These are phyloP conservation scores for Pseudoips prasinana DNA, from an alignment of 2,888 invertebrate species.

Conservation along the genomic window DNA sequence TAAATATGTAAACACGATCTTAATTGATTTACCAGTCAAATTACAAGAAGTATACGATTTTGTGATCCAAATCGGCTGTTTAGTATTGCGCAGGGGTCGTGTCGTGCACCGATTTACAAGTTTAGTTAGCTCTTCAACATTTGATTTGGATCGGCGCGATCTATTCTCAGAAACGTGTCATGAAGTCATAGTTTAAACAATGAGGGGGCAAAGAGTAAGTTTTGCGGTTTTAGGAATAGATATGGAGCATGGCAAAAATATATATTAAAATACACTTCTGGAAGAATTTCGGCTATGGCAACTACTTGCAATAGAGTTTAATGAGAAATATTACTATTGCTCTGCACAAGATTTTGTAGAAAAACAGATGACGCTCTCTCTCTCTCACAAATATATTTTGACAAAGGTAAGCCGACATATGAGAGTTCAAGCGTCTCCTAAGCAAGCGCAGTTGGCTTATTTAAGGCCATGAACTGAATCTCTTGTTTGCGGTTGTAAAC, in stretches of 20 bases:
- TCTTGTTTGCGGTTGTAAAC: no score
- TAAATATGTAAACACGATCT: slow-evolving; percentile 30
- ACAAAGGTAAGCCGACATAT: no score
- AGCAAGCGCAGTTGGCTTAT: no score
- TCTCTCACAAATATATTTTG: no score
- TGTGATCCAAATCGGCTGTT: slow-evolving; percentile 60
- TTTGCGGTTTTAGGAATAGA: slow-evolving; percentile 6
- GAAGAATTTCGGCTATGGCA: no score
- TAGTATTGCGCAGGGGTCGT: slow-evolving; percentile 54
- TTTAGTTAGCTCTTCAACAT: slow-evolving; percentile 66
- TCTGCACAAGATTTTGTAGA: no score
- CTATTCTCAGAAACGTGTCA: slow-evolving; percentile 73
- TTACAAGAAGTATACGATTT: slow-evolving; percentile 35
- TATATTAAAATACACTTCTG: no score
- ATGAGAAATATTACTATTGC: no score
- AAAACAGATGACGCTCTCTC: no score
- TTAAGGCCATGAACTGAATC: no score
- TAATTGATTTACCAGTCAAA: slow-evolving; percentile 37
- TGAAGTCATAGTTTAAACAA: slow-evolving; percentile 72
- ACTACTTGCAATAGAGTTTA: no score
- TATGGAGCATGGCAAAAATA: slow-evolving; percentile 6
- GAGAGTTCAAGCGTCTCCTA: no score
- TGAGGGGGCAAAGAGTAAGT: slow-evolving; percentile 52
- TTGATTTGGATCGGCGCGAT: slow-evolving; percentile 74
- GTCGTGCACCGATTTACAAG: slow-evolving; percentile 61